phyloP scores from a whole-genome alignment of 2,113 vertebrate species.

The Nestor notabilis region DNA sequence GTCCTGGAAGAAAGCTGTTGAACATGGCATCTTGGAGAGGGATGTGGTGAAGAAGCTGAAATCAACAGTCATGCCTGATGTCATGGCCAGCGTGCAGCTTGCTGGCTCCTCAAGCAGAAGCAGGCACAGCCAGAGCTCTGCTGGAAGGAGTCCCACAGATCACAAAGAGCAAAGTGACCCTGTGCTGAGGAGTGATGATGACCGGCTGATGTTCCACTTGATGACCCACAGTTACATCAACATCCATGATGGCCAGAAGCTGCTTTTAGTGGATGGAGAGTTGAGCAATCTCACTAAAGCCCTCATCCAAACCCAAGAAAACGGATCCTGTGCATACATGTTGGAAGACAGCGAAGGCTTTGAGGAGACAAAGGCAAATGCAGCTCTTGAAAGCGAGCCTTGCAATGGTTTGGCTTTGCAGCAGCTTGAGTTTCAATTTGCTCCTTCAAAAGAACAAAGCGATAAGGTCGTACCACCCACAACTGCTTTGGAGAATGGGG shows the following conservation, averaged over 20 bases:
- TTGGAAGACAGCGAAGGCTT: background rate
- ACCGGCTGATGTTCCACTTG: conserved; percentile 81
- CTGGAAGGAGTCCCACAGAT: background rate
- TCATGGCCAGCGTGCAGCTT: conserved; percentile 74
- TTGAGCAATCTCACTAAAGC: conserved; percentile 35
- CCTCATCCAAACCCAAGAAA: background rate
- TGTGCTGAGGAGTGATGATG: background rate
- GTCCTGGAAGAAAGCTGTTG: conserved; percentile 77
- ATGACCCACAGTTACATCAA: conserved; percentile 91
- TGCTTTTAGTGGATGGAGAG: conserved; percentile 85
- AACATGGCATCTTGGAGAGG: conserved; percentile 73
- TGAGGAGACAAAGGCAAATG: background rate
- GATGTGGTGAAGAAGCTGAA: conserved; percentile 72
- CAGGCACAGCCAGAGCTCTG: conserved; percentile 49
- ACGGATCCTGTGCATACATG: background rate
- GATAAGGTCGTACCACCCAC: background rate
- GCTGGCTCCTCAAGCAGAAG: conserved; percentile 62
- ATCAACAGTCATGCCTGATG: conserved; percentile 81
- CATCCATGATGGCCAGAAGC: conserved; percentile 80
- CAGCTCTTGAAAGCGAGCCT: background rate
- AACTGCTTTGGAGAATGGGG: conserved; percentile 23
- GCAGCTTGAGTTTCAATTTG: background rate
- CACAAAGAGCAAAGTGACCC: background rate
- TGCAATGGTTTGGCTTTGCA: background rate
- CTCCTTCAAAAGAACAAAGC: background rate